Conservation (phyloP, 2,888 invertebrate genomes). For the Alloplasta piceator region DNA sequence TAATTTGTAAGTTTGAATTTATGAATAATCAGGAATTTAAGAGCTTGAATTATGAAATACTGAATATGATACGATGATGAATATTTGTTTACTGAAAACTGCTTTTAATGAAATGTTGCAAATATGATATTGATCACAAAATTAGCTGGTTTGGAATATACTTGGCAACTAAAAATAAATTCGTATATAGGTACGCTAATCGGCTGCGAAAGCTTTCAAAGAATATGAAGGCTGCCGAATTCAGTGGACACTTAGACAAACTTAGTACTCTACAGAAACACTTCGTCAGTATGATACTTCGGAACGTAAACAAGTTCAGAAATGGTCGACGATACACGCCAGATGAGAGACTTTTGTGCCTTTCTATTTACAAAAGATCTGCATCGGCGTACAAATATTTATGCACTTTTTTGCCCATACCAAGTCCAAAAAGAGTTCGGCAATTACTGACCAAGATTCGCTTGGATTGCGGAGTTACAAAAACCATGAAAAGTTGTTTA, state of each 20-base stretch:
- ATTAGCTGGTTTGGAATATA: not conserved
- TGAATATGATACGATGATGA: not conserved
- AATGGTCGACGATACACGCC: constrained; percentile 32
- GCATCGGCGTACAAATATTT: constrained; percentile 31
- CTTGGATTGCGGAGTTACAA: constrained; percentile 27
- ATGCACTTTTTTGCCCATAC: constrained; percentile 26
- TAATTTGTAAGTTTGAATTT: not conserved
- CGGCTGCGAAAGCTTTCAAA: constrained; percentile 34
- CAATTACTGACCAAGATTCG: constrained; percentile 35
- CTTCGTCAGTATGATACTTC: constrained; percentile 35
- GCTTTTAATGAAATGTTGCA: not conserved
- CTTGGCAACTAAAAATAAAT: not conserved
- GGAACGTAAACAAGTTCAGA: constrained; percentile 8
- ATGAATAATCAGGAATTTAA: not conserved
- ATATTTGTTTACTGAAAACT: not conserved
- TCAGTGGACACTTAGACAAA: constrained; percentile 14
- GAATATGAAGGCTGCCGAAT: constrained; percentile 15
- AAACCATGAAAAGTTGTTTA: constrained; percentile 14
- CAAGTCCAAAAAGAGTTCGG: constrained; percentile 36
- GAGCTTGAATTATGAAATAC: not conserved
- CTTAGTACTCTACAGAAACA: constrained; percentile 26
- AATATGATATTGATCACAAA: not conserved
- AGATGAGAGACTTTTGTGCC: constrained; percentile 43
- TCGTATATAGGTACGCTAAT: constrained; percentile 11
- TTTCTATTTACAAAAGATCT: constrained; percentile 42